Percentiles rank a stretch among this genome's conserved stretches.
Conservation (phyloP, 2,888 invertebrate species). For the Acleris holmiana region DNA sequence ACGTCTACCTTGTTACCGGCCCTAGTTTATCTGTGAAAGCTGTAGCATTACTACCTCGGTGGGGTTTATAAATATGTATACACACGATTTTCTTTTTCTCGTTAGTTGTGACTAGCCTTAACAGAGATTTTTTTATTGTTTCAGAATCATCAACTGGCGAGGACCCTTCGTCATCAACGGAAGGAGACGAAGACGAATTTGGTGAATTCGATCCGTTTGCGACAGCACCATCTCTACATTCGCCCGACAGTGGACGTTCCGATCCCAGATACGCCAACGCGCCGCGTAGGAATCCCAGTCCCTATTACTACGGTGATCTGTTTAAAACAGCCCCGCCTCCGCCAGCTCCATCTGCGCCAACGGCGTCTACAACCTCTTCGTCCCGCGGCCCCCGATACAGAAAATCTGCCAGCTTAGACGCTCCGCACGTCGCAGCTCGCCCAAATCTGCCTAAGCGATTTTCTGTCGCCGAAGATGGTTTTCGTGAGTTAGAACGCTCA, state of each 20-base stretch:
- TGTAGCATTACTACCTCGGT: constrained; percentile 24
- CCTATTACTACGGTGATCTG: constrained; percentile 93
- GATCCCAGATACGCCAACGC: constrained; percentile 83
- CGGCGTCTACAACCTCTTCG: constrained; percentile 71
- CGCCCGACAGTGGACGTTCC: constrained; percentile 87
- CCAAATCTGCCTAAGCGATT: constrained; percentile 87
- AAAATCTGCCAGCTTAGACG: constrained; percentile 90
- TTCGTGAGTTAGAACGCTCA: constrained; percentile 82
- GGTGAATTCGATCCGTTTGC: constrained; percentile 80
- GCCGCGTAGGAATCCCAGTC: constrained; percentile 89
- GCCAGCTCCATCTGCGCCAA: constrained; percentile 78
- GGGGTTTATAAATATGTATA: not conserved
- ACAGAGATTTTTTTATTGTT: constrained; percentile 50
- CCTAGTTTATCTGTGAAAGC: constrained; percentile 52
- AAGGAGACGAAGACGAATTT: constrained; percentile 85
- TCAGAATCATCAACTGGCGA: constrained; percentile 72
- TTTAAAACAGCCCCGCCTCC: constrained; percentile 82
- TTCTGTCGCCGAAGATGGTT: constrained; percentile 89
- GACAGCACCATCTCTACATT: constrained; percentile 85
- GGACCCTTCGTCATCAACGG: constrained; percentile 81
- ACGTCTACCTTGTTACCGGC: constrained; percentile 58
- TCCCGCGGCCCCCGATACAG: constrained; percentile 85
- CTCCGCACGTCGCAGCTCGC: constrained; percentile 86
- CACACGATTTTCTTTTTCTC: not conserved
- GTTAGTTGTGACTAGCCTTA: not conserved